Evolutionary conservation across 64 coral and sea anemone species (phyloP).

Genomic region (Orbicella faveolata): DNA sequence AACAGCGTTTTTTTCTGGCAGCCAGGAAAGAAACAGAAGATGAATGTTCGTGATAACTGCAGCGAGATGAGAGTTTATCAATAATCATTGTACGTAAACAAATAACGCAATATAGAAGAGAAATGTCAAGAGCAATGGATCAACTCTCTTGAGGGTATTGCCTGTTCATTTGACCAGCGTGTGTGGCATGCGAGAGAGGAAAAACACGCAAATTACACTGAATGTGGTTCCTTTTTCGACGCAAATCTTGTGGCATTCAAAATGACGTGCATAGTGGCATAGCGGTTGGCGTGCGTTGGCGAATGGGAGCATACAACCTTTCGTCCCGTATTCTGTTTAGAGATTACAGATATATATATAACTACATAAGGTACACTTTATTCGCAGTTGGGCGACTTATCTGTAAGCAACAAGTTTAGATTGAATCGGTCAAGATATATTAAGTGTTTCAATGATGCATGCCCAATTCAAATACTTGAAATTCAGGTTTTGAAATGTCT

Average conservation of each 20-base stretch:
- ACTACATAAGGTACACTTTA: not conserved
- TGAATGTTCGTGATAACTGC: not conserved
- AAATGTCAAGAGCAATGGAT: not conserved
- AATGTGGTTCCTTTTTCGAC: not conserved
- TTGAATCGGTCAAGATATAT: not conserved
- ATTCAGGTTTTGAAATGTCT: too few relatives aligned
- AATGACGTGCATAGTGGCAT: not conserved
- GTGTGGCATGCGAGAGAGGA: not conserved
- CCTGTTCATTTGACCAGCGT: not conserved
- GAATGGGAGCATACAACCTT: too few relatives aligned
- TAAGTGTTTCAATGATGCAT: too few relatives aligned
- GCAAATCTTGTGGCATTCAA: not conserved
- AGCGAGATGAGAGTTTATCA: not conserved
- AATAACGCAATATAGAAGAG: not conserved
- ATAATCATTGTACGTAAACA: not conserved
- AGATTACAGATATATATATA: too few relatives aligned
- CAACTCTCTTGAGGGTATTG: not conserved
- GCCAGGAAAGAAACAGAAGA: not conserved
- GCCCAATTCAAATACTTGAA: too few relatives aligned
- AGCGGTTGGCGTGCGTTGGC: too few relatives aligned
- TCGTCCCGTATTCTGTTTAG: too few relatives aligned
- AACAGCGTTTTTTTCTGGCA: not conserved
- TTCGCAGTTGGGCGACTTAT: not conserved
- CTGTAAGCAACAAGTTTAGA: constrained; percentile 15
- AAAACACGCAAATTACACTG: too few relatives aligned